Evolutionary conservation across 2,888 invertebrate genomes (phyloP).

Genomic region (Nasonia oneida): DNA sequence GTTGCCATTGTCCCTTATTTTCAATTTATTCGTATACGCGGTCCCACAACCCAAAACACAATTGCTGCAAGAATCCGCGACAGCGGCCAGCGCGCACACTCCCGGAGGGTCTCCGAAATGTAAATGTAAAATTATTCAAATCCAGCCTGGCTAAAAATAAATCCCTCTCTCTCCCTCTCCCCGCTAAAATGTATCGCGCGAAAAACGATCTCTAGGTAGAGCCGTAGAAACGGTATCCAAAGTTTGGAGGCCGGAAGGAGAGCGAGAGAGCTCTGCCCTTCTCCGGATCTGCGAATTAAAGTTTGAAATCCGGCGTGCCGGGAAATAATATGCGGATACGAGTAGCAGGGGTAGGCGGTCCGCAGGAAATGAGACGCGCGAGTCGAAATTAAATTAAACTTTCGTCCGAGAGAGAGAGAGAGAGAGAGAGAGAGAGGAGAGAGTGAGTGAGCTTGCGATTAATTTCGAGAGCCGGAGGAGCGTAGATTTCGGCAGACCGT

Average conservation of each 20-base stretch:
- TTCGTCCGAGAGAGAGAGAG: constrained; percentile 55
- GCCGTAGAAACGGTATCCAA: constrained; percentile 55
- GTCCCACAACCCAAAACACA: not conserved
- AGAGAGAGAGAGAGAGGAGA: not conserved
- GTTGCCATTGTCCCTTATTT: too few species aligned
- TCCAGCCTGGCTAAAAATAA: constrained; percentile 15
- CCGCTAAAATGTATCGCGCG: constrained; percentile 22
- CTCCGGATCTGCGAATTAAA: constrained; percentile 68
- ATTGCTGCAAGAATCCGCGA: not conserved
- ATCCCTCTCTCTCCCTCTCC: not conserved
- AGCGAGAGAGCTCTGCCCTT: constrained; percentile 6
- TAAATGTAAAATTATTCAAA: constrained; percentile 55
- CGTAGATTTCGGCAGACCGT: constrained; percentile 37
- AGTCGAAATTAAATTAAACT: constrained; percentile 73
- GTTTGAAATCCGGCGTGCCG: constrained; percentile 69
- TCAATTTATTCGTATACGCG: not conserved
- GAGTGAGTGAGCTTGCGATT: constrained; percentile 64
- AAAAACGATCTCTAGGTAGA: constrained; percentile 21
- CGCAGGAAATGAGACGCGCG: constrained; percentile 69
- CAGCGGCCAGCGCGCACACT: not conserved
- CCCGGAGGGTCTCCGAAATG: not conserved
- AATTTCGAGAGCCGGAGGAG: constrained; percentile 61
- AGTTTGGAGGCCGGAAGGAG: constrained; percentile 45
- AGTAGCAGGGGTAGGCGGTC: constrained; percentile 43
- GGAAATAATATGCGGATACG: constrained; percentile 71